Evolutionary conservation across 2,888 invertebrate genomes (phyloP).

Genomic region (Gryllus longicercus): DNA sequence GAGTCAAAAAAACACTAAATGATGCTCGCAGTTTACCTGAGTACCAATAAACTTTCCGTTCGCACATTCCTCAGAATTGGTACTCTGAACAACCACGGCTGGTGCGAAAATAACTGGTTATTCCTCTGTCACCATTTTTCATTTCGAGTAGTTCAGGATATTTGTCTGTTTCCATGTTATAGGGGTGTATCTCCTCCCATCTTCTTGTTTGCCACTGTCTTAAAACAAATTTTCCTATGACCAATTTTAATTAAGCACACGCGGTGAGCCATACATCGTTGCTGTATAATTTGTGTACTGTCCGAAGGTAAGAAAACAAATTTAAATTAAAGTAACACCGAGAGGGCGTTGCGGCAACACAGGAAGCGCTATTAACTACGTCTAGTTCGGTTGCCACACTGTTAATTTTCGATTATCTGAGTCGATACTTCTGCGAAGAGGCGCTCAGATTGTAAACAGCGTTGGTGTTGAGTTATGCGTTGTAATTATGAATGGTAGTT

Average conservation of each 20-base stretch:
- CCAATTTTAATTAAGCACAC: slow-evolving; percentile 10
- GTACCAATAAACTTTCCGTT: too few species aligned
- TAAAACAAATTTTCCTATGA: slow-evolving; percentile 4
- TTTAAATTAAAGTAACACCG: slow-evolving; percentile 17
- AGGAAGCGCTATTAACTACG: slow-evolving; percentile 2
- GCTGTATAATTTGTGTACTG: slow-evolving; percentile 17
- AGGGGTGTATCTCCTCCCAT: slow-evolving; percentile 5
- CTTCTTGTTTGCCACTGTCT: neutral
- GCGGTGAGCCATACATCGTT: neutral
- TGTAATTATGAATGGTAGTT: slow-evolving; percentile 17
- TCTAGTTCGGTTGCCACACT: slow-evolving; percentile 17
- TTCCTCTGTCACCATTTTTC: slow-evolving; percentile 2
- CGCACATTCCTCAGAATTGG: neutral
- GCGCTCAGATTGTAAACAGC: neutral
- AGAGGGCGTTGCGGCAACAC: slow-evolving; percentile 1
- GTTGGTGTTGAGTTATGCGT: neutral
- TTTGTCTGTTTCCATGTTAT: slow-evolving; percentile 17
- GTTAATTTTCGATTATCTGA: slow-evolving; percentile 17
- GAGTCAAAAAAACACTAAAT: too few species aligned
- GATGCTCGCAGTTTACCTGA: too few species aligned
- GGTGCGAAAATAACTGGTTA: slow-evolving; percentile 11
- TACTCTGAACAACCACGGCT: neutral
- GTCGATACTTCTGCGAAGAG: neutral
- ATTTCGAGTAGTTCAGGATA: neutral
- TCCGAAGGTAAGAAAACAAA: slow-evolving; percentile 17